Evolutionary conservation across 2,113 vertebrate species (phyloP).

Genomic region (Bubalus kerabau): DNA sequence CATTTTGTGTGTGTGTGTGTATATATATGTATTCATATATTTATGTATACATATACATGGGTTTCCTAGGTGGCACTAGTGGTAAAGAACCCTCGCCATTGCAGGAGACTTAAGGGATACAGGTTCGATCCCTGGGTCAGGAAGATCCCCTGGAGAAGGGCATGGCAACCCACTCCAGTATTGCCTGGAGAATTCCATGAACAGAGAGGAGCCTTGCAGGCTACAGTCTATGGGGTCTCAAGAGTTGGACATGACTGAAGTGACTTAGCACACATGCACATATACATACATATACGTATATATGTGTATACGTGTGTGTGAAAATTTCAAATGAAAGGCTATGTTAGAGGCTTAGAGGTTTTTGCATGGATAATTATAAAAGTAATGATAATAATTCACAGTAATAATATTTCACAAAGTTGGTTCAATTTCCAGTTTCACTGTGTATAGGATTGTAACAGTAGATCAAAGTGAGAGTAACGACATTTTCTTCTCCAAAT

Average conservation of each 20-base stretch:
- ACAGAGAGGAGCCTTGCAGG: neutral
- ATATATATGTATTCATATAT: neutral
- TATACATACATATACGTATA: neutral
- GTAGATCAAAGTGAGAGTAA: neutral
- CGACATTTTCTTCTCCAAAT: neutral
- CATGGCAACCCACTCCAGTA: neutral
- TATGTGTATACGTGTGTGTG: neutral
- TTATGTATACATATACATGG: neutral
- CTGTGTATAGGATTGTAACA: neutral
- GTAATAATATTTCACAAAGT: neutral
- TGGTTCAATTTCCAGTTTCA: neutral
- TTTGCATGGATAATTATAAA: neutral
- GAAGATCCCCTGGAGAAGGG: neutral
- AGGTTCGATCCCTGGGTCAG: neutral
- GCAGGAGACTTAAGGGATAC: neutral
- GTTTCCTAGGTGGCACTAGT: neutral
- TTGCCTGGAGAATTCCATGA: neutral
- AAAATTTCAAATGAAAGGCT: neutral
- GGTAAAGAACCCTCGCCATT: neutral
- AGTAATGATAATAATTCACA: neutral
- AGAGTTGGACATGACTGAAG: neutral
- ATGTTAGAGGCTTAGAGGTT: too few species aligned
- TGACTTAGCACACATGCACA: accelerated
- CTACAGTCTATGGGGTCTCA: neutral
- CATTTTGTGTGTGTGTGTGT: neutral